Evolutionary conservation across 92 coral and sea anemone genomes (phyloP), one percentile per base, ranked within the genome.

Genomic region (Pocillopora grandis): DNA sequence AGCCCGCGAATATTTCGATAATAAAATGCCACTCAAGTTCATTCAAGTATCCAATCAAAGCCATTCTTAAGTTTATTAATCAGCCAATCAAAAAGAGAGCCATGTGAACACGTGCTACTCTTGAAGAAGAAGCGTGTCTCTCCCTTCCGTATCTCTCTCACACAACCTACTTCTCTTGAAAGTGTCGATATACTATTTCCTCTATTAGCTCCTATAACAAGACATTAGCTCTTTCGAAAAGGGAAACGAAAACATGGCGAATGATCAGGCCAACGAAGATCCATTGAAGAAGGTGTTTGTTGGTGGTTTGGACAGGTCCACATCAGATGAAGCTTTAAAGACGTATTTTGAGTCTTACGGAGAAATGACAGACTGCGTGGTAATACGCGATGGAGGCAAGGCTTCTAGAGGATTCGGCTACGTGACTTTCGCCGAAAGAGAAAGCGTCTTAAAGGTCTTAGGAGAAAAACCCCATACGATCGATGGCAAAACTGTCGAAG

Each of bases 371-470:
- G 98, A 93, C 85, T 86, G 89, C 55, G 98, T 93, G 33, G 95
- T 93, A 17, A 91, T 93, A 31, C 73, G 82, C 49, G 98, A 93
- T 62, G 27, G 20, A 10, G 66, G 85, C 9, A 92, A 94, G 75
- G 79, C 76, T 0, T 96, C 98, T n/a, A 86, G 98, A 77, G 98
- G 98, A 21, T 96, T 96, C 88, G 98, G 98, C 3, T 96, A 94
- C 77, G 98, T 96, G 6, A 96, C 98, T 31, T 94, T 84, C 58
- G 76, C 77, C 35, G 94, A 90, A 72, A 77, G 78, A 19, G 66
- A 64, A 58, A 80, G 86, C 37, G 87, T 97, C 10, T 79, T 86
- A 62, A 62, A 87, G 37, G 92, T 93, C 18, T 82, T 94, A 16
- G 61, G 74, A 42, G 87, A 77, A 57, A 90, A 93, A 48, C 92